Conservation (phyloP, 2,888 invertebrate species). For the Coremacera marginata region DNA sequence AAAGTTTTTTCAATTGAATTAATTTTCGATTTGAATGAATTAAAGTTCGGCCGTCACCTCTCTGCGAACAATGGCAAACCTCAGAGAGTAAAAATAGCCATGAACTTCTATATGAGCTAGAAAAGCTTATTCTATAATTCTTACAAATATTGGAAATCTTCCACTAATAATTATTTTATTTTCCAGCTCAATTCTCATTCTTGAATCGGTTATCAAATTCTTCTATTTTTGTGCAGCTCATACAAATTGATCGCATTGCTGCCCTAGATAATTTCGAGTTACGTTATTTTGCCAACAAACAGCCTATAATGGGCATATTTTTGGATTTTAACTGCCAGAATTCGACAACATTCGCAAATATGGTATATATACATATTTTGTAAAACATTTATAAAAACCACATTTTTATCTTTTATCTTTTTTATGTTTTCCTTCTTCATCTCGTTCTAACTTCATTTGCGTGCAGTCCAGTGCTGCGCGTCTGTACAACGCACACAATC, state of each 20-base stretch:
- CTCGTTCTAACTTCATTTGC: neutral
- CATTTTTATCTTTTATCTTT: neutral
- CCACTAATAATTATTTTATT: neutral
- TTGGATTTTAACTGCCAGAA: constrained; percentile 57
- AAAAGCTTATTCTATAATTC: too few relatives aligned
- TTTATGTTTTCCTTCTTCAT: neutral
- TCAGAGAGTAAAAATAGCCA: too few relatives aligned
- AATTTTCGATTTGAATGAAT: too few relatives aligned
- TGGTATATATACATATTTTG: constrained; percentile 14
- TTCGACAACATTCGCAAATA: constrained; percentile 48
- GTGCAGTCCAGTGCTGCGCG: constrained; percentile 55
- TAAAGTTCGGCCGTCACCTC: too few relatives aligned
- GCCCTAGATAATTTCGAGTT: constrained; percentile 46
- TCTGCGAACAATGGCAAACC: too few relatives aligned
- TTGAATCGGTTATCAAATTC: constrained; percentile 42
- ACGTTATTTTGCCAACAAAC: constrained; percentile 49
- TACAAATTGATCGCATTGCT: constrained; percentile 43
- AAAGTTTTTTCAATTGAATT: too few relatives aligned
- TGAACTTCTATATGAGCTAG: too few relatives aligned
- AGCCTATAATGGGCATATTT: constrained; percentile 55
- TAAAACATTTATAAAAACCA: neutral
- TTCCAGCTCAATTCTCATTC: constrained; percentile 48
- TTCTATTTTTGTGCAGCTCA: constrained; percentile 52
- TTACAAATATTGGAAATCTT: too few relatives aligned
- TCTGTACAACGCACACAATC: constrained; percentile 58